Base-by-base conservation (phyloP, 2,888 invertebrate genomes). In the Agrochola circellaris region DNA sequence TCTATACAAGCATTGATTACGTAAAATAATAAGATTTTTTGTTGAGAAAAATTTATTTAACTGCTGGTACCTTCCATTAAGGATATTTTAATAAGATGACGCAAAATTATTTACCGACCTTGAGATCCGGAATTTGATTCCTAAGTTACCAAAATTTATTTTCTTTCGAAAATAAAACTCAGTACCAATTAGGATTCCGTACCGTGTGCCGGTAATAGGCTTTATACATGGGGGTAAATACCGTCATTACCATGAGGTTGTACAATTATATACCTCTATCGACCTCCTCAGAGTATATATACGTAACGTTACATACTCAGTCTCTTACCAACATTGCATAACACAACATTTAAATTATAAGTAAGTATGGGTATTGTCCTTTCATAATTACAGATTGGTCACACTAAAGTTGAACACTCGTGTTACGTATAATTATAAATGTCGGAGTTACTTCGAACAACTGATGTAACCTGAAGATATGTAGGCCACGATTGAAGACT, bases 341-440 rank as follows among this genome's bases (percentile, higher is more conserved):
- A 62, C 6, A 60, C 5, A 45, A 23, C 15, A 61, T 61, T 38
- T 9, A 11, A 9, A 15, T 42, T 42, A 30, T 20, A 61, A 34
- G 30, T 45, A 65, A 69, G 17, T 61, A 54, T 30, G 30, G 15
- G 69, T 34, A 61, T 51, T 73, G 70, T 82, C 62, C 64, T 72
- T 42, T 61, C 51, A 73, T 73, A 48, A 73, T 82, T 61, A 78
- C 13, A n/a, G 48, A 64, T 83, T 84, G 75, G 86, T 70, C 73
- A 77, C 84, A 80, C 54, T 77, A 82, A 51, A 45, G 51, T 15
- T 13, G 48, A 56, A 58, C 65, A 70, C 60, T 54, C 23, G 34
- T 74, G 66, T 84, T 82, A 87, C 72, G 75, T 81, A 66, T 70
- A 77, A 82, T 77, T 81, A 66, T 75, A 61, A 81, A 81, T 75